These are phyloP conservation scores for Cotesia typhae DNA, from an alignment of 1,140 invertebrate genomes.

Conservation along the genomic window DNA sequence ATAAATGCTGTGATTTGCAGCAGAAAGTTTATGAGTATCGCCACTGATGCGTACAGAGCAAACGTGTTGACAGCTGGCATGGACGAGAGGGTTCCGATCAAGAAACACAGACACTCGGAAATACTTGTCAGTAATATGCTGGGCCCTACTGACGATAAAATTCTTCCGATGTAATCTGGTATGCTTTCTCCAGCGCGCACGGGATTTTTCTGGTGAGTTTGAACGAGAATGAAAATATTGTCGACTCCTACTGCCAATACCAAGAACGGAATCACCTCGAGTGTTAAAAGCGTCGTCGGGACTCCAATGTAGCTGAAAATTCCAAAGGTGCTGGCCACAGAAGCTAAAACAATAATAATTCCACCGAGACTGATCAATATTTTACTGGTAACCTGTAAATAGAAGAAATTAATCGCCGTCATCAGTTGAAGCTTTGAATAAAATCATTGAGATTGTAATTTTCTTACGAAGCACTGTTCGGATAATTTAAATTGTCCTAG, in stretches of 20 bases:
- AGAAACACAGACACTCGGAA: slow-evolving; percentile 89
- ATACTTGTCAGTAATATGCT: slow-evolving; percentile 87
- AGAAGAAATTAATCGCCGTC: neutral
- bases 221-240: slow-evolving; percentile 92
- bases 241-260: slow-evolving; percentile 93
- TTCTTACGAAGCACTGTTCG: slow-evolving; percentile 68
- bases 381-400: slow-evolving; percentile 79
- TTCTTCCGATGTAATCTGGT: slow-evolving; percentile 74
- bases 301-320: slow-evolving; percentile 83
- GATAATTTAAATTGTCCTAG: slow-evolving; percentile 77
- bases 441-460: no score
- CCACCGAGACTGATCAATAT: slow-evolving; percentile 83
- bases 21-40: slow-evolving; percentile 85
- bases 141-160: slow-evolving; percentile 83
- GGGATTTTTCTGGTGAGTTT: slow-evolving; percentile 69
- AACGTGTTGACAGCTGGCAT: slow-evolving; percentile 94
- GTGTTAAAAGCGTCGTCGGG: slow-evolving; percentile 83
- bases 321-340: slow-evolving; percentile 83
- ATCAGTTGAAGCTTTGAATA: no score
- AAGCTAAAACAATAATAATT: slow-evolving; percentile 84
- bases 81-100: slow-evolving; percentile 81
- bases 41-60: slow-evolving; percentile 85
- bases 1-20: slow-evolving; percentile 92
- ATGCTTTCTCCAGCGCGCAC: slow-evolving; percentile 64
- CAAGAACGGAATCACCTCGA: slow-evolving; percentile 86